A percentile compares a stretch with the other conserved stretches of the same genome.
Conservation (phyloP, 1,140 invertebrate species). For the Drosophila aff. region DNA sequence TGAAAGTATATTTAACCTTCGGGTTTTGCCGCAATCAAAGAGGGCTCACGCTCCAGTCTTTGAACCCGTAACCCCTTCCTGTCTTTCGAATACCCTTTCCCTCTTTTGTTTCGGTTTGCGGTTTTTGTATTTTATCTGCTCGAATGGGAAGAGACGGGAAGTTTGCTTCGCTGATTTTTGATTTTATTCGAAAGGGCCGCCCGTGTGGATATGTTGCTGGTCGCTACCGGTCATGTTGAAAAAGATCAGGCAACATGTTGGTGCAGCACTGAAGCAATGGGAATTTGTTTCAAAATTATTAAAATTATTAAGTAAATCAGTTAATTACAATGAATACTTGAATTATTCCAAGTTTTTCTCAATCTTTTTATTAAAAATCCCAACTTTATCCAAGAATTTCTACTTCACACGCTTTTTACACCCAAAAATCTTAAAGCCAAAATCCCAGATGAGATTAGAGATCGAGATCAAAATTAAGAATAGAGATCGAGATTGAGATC, state of each 20-base stretch:
- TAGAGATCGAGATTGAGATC: conserved; percentile 4
- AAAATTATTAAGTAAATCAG: neutral
- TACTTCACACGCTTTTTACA: conserved; percentile 60
- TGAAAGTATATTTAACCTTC: conserved; percentile 2
- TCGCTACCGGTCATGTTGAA: conserved; percentile 4
- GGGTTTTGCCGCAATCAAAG: neutral
- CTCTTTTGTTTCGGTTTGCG: conserved; percentile 34
- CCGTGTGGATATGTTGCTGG: conserved; percentile 1
- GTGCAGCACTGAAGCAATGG: conserved; percentile 13
- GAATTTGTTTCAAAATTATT: neutral
- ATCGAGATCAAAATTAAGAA: neutral
- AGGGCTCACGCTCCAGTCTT: conserved; percentile 2
- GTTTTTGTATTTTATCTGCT: conserved; percentile 65
- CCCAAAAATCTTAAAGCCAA: conserved; percentile 64
- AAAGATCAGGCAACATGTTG: conserved; percentile 45
- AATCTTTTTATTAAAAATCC: neutral
- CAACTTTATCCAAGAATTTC: conserved; percentile 41
- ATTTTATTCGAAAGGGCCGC: conserved; percentile 24
- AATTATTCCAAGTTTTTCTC: neutral
- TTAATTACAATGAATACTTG: neutral
- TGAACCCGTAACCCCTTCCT: conserved; percentile 16
- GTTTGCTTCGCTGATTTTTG: conserved; percentile 67
- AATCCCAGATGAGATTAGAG: conserved; percentile 6
- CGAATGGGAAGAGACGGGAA: conserved; percentile 73
- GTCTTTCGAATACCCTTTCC: conserved; percentile 19